A percentile compares a stretch with the other conserved stretches of the same genome.
These are phyloP conservation scores for Rhagoletis pomonella DNA, from an alignment of 1,140 invertebrate species.

Conservation along the genomic window DNA sequence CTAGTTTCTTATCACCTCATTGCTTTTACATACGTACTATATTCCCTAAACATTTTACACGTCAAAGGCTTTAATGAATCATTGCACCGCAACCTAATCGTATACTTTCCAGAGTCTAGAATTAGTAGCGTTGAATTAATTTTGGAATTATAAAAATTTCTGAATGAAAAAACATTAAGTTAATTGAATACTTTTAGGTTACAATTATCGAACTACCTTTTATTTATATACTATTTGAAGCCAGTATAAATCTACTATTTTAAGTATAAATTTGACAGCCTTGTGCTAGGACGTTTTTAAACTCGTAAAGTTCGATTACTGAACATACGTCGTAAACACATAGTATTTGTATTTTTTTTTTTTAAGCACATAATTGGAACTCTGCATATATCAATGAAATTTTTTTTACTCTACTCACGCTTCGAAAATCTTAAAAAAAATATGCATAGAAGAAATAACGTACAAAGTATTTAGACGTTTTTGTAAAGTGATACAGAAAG, in stretches of 20 bases:
- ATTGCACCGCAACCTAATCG: not conserved
- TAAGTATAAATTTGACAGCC: not conserved
- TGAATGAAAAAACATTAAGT: not conserved
- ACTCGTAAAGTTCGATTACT: not conserved
- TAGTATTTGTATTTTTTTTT: no score
- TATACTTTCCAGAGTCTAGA: not conserved
- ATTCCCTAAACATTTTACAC: no score
- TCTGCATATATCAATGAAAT: no score
- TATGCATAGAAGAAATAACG: slow-evolving; percentile 6
- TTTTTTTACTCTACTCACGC: not conserved
- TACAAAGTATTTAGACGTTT: slow-evolving; percentile 40
- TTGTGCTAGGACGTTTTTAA: not conserved
- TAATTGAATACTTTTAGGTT: not conserved
- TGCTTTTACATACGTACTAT: no score
- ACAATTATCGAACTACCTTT: not conserved
- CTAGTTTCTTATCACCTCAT: no score
- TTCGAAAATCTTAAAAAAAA: not conserved
- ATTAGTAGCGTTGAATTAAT: not conserved
- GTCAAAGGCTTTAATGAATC: no score
- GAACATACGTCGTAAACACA: not conserved
- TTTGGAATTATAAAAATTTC: not conserved
- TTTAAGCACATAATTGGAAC: no score
- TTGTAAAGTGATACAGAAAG: slow-evolving; percentile 20
- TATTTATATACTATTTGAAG: not conserved
- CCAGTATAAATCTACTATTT: not conserved